These are phyloP conservation scores for Dasypus novemcinctus DNA, from an alignment of 2,113 vertebrate genomes.

Conservation along the genomic window DNA sequence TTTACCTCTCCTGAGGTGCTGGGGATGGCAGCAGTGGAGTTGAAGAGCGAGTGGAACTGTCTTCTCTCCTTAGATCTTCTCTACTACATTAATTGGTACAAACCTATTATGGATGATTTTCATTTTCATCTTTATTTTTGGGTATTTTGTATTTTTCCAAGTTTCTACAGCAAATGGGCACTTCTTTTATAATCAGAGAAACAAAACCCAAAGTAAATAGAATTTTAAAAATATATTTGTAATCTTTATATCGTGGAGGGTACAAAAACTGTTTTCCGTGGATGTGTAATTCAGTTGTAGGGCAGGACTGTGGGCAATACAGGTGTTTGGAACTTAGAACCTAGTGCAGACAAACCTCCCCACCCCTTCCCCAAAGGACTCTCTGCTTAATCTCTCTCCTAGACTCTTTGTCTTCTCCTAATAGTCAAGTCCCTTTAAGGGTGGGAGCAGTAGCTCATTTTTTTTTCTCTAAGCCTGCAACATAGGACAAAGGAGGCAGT, in stretches of 20 bases:
- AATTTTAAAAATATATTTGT: background rate
- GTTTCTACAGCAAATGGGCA: background rate
- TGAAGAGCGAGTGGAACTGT: background rate
- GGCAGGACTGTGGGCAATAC: background rate
- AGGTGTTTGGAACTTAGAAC: background rate
- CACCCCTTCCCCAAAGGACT: background rate
- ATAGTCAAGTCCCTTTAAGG: background rate
- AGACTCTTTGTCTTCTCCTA: background rate
- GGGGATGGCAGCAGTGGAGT: background rate
- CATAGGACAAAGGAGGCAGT: slow-evolving; percentile 25
- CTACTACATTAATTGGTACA: background rate
- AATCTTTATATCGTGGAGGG: background rate
- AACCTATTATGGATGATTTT: background rate
- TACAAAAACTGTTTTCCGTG: background rate
- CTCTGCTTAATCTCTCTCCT: background rate
- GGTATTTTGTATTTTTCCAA: slow-evolving; percentile 3
- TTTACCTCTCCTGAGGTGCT: background rate
- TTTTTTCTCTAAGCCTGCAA: background rate
- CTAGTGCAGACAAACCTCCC: background rate
- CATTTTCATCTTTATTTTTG: slow-evolving; percentile 12
- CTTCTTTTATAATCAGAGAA: background rate
- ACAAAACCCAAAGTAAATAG: background rate
- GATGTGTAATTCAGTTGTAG: background rate
- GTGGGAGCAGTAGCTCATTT: background rate
- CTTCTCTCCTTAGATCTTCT: background rate